phyloP scores from a whole-genome alignment of 2,113 vertebrate genomes.

The Erpornis zantholeuca region DNA sequence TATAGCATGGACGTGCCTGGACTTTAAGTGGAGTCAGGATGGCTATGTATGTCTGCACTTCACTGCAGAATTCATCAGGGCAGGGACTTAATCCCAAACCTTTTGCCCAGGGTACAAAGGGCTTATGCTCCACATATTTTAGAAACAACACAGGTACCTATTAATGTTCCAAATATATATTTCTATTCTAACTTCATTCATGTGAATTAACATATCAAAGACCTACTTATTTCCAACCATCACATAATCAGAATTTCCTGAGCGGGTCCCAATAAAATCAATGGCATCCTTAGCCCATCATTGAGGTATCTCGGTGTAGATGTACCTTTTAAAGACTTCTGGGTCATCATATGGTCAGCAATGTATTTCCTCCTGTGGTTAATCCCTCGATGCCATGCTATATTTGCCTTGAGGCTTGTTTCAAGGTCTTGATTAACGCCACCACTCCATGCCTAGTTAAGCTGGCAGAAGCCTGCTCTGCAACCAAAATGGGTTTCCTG shows the following conservation, averaged over 20 bases:
- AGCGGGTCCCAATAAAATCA: not conserved
- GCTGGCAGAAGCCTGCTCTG: constrained; percentile 49
- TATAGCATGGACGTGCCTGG: not conserved
- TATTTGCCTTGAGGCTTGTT: constrained; percentile 35
- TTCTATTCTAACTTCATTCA: not conserved
- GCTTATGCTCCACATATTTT: not conserved
- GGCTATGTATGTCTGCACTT: rapidly evolving
- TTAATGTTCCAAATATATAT: not conserved
- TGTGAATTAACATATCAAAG: not conserved
- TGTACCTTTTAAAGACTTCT: not conserved
- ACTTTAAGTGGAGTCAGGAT: not conserved
- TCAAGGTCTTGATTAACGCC: constrained; percentile 52
- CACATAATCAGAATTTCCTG: not conserved
- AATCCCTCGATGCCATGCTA: not conserved
- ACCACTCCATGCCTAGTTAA: constrained; percentile 58
- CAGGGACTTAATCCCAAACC: not conserved
- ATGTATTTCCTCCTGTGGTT: not conserved
- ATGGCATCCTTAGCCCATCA: not conserved
- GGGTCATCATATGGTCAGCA: not conserved
- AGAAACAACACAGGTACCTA: not conserved
- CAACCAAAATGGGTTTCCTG: constrained; percentile 54
- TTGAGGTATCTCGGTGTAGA: not conserved
- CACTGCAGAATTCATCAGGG: not conserved
- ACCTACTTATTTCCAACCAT: not conserved
- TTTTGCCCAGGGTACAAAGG: not conserved